These are phyloP conservation scores for Cebidichthys violaceus DNA, from an alignment of 2,113 vertebrate species.

Conservation along the genomic window DNA sequence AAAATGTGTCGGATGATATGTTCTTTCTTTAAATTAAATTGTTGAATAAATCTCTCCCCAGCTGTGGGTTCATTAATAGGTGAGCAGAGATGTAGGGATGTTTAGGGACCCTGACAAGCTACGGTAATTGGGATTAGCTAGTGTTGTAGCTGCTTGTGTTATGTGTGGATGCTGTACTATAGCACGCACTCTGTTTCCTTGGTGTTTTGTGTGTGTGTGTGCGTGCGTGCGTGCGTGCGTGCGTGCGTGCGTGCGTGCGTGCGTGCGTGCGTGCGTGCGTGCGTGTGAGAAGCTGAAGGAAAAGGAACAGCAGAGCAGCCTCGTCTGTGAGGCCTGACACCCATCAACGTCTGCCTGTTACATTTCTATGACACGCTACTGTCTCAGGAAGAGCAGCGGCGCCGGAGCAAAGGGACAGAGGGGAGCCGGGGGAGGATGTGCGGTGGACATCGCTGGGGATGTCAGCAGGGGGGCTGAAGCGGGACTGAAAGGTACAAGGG, in stretches of 20 bases:
- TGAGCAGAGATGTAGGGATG: not conserved
- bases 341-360: slow-evolving; percentile 76
- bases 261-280: slow-evolving; percentile 43
- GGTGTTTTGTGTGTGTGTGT: no score
- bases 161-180: slow-evolving; percentile 20
- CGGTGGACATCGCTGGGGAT: slow-evolving; percentile 39
- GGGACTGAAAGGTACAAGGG: slow-evolving; percentile 59
- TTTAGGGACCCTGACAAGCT: not conserved
- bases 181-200: slow-evolving; percentile 27
- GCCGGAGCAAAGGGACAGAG: slow-evolving; percentile 31
- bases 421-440: slow-evolving; percentile 38
- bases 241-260: slow-evolving; percentile 45
- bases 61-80: not conserved
- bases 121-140: not conserved
- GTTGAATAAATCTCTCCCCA: not conserved
- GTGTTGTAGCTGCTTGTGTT: slow-evolving; percentile 8
- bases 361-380: slow-evolving; percentile 76
- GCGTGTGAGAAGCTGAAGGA: slow-evolving; percentile 55
- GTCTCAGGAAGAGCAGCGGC: slow-evolving; percentile 58
- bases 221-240: slow-evolving; percentile 39
- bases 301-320: slow-evolving; percentile 57
- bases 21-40: not conserved
- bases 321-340: slow-evolving; percentile 69
- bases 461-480: slow-evolving; percentile 47
- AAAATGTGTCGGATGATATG: not conserved